Evolutionary conservation across 2,888 invertebrate genomes (phyloP).

Genomic region (Monochamus alternatus): DNA sequence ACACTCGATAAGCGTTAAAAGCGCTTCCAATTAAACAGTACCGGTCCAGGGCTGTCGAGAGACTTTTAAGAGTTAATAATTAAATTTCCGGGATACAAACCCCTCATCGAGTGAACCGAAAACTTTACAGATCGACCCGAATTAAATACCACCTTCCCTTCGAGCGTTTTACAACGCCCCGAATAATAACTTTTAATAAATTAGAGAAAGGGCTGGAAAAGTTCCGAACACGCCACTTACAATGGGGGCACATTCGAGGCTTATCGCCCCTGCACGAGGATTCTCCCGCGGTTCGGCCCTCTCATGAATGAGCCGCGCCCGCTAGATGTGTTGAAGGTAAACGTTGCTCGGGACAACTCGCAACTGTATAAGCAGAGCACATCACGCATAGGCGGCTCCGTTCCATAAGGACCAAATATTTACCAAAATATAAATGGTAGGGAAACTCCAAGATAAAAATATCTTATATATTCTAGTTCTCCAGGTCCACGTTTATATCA

Average conservation of each 20-base stretch:
- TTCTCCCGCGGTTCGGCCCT: background rate
- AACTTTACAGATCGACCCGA: constrained; percentile 45
- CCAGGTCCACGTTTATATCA: too few relatives aligned
- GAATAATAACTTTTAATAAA: constrained; percentile 48
- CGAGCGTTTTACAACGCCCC: constrained; percentile 36
- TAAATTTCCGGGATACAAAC: constrained; percentile 39
- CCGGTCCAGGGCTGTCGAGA: constrained; percentile 1
- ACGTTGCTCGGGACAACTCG: constrained; percentile 3
- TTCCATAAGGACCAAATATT: too few relatives aligned
- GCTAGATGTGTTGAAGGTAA: constrained; percentile 13
- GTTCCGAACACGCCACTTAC: constrained; percentile 28
- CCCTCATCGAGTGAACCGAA: constrained; percentile 27
- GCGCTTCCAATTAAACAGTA: background rate
- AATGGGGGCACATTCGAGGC: constrained; percentile 25
- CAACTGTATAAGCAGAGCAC: constrained; percentile 13
- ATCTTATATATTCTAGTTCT: too few relatives aligned
- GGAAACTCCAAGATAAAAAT: too few relatives aligned
- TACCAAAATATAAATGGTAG: too few relatives aligned
- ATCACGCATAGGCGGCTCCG: too few relatives aligned
- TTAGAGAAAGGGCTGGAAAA: constrained; percentile 42
- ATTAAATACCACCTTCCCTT: constrained; percentile 45
- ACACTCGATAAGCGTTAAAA: background rate
- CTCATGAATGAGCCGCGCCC: constrained; percentile 3
- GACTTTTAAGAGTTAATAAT: constrained; percentile 45
- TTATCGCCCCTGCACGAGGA: constrained; percentile 8